Conservation (phyloP, 2,113 vertebrate species). For the Chloroceryle aenea region DNA sequence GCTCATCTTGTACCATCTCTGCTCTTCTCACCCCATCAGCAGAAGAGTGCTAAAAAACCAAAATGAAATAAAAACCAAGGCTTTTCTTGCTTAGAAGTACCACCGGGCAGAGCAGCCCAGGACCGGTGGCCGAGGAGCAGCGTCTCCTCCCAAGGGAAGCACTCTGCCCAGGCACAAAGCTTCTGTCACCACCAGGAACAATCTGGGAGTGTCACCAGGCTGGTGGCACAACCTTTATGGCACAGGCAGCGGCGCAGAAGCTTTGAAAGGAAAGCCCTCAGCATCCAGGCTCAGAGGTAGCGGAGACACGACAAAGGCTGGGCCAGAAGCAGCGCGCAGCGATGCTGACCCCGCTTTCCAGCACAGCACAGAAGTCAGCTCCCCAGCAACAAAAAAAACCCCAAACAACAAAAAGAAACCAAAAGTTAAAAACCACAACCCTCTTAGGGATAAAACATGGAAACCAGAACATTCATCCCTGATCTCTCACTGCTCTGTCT, state of each 20-base stretch:
- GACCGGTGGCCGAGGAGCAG: rapidly evolving
- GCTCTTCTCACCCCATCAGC: not conserved
- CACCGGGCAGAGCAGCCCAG: rapidly evolving
- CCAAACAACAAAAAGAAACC: too few species aligned
- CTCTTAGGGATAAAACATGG: rapidly evolving
- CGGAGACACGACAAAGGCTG: not conserved
- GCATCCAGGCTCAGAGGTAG: constrained; percentile 61
- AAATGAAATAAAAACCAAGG: constrained; percentile 15
- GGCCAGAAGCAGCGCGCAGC: not conserved
- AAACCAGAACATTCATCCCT: not conserved
- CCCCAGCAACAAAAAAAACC: not conserved
- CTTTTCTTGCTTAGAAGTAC: not conserved
- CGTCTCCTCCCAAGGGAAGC: not conserved
- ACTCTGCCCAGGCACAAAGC: rapidly evolving
- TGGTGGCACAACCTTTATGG: not conserved
- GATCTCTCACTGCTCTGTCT: not conserved
- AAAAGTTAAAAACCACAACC: not conserved
- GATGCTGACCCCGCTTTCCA: not conserved
- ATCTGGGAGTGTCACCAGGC: not conserved
- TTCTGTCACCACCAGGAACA: not conserved
- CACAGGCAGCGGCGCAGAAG: not conserved
- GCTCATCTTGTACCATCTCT: not conserved
- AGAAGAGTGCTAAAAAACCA: not conserved
- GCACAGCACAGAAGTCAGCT: not conserved
- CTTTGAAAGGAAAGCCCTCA: not conserved